phyloP scores from a whole-genome alignment of 2,888 invertebrate genomes.

The Pristionchus fissidentatus region DNA sequence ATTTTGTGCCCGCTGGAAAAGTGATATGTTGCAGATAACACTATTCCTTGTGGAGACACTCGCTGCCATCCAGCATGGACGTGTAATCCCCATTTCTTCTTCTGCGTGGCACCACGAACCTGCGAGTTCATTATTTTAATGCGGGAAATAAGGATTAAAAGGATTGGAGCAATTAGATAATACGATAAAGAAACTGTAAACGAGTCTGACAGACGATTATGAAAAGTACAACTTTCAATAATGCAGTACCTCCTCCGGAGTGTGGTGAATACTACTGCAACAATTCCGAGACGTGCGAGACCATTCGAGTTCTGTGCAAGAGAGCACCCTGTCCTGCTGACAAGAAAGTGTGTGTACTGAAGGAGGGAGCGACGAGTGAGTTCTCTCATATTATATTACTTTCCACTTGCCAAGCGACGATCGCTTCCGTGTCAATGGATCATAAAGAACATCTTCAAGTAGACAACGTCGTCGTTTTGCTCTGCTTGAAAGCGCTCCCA shows the following conservation, averaged over 20 bases:
- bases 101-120: not conserved
- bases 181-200: too few species aligned
- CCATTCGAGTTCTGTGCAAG: not conserved
- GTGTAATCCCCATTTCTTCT: not conserved
- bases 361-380: conserved; percentile 5
- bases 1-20: too few species aligned
- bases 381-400: too few species aligned
- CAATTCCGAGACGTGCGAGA: not conserved
- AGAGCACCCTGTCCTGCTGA: not conserved
- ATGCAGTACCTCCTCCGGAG: not conserved
- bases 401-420: too few species aligned
- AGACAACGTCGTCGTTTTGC: not conserved
- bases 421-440: too few species aligned
- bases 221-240: too few species aligned
- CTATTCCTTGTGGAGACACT: not conserved
- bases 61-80: not conserved
- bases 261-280: not conserved
- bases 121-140: too few species aligned
- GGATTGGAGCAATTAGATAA: too few species aligned
- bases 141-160: too few species aligned
- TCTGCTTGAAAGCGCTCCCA: too few species aligned
- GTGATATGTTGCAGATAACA: conserved; percentile 18
- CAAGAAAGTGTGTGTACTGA: not conserved
- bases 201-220: too few species aligned
- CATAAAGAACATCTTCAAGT: too few species aligned